A percentile compares a stretch with the other conserved stretches of the same genome.
phyloP scores from a whole-genome alignment of 2,113 vertebrate species.

The Semicossyphus pulcher region DNA sequence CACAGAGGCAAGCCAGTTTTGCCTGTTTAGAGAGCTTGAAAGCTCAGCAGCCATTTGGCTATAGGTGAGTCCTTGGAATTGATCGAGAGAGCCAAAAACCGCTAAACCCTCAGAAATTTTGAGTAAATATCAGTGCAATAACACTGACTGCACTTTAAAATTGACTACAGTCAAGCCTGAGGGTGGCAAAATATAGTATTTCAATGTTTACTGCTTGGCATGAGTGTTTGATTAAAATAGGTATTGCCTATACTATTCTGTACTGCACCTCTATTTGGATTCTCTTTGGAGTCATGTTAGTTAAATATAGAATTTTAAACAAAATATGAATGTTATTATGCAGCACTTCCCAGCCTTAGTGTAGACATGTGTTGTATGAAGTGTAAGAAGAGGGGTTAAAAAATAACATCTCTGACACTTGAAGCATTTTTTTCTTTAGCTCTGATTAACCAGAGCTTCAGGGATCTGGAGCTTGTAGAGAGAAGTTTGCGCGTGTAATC shows the following conservation, averaged over 20 bases:
- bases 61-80: background rate
- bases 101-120: background rate
- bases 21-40: background rate
- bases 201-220: background rate
- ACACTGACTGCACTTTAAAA: background rate
- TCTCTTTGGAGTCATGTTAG: no score
- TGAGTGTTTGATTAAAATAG: background rate
- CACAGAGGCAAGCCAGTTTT: background rate
- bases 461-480: constrained; percentile 22
- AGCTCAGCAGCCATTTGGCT: constrained; percentile 12
- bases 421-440: constrained; percentile 34
- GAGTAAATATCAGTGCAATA: background rate
- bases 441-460: constrained; percentile 42
- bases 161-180: background rate
- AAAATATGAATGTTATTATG: no score
- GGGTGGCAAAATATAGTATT: background rate
- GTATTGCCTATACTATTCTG: no score
- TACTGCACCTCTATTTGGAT: no score
- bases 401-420: constrained; percentile 16
- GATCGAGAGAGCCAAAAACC: background rate
- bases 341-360: background rate
- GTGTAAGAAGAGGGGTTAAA: background rate
- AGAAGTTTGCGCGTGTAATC: constrained; percentile 61
- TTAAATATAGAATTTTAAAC: no score
- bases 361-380: background rate